Conservation (phyloP, 2,888 invertebrate species). For the Agapostemon virescens region DNA sequence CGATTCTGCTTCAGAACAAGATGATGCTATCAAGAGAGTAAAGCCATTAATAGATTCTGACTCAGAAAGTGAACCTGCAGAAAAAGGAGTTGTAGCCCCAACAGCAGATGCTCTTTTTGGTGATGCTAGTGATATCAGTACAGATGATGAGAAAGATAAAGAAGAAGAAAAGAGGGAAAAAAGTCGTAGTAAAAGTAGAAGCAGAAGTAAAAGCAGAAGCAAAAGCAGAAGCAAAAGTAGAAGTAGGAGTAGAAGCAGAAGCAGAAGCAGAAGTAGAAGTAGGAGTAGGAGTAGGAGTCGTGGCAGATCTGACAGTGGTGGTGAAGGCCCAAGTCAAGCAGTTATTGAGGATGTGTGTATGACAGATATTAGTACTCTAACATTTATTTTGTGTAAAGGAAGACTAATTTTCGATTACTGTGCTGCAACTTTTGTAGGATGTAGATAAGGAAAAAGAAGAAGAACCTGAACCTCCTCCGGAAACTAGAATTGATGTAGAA, state of each 20-base stretch:
- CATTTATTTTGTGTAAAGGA: not conserved
- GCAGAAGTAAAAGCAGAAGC: conserved; percentile 82
- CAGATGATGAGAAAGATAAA: conserved; percentile 86
- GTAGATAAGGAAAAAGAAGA: conserved; percentile 86
- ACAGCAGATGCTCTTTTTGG: conserved; percentile 94
- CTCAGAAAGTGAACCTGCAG: conserved; percentile 83
- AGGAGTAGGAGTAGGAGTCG: conserved; percentile 79
- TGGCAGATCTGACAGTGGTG: conserved; percentile 75
- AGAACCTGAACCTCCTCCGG: conserved; percentile 91
- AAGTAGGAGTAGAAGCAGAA: conserved; percentile 74
- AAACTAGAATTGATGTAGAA: conserved; percentile 97
- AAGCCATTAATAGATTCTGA: conserved; percentile 85
- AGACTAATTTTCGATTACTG: conserved; percentile 18
- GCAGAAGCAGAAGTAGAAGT: conserved; percentile 79
- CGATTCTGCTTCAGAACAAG: conserved; percentile 74
- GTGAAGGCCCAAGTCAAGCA: conserved; percentile 71
- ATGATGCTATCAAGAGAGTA: conserved; percentile 80
- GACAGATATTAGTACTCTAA: not conserved
- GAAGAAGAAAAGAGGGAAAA: conserved; percentile 75
- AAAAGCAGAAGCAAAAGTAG: conserved; percentile 74
- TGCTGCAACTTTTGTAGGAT: conserved; percentile 70
- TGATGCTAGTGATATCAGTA: conserved; percentile 95
- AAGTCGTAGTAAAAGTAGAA: conserved; percentile 82
- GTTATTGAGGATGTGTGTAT: conserved; percentile 72
- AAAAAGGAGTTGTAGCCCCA: conserved; percentile 81